Evolutionary conservation across 1,140 invertebrate species (phyloP).

Genomic region (Cyphomyrmex costatus): DNA sequence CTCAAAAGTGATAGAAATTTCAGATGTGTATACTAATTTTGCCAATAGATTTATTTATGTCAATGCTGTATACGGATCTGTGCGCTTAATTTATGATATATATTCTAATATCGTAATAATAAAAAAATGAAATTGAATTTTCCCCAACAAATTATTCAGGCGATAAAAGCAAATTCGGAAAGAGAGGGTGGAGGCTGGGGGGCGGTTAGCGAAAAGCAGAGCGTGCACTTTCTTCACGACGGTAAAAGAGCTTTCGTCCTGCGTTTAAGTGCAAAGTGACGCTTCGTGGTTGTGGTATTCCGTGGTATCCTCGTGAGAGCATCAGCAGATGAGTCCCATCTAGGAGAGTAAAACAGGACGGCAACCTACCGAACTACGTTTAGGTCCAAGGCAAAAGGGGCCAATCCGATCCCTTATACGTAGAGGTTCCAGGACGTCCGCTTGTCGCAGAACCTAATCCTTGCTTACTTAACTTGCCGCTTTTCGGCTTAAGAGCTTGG

Average conservation of each 20-base stretch:
- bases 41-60: background rate
- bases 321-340: conserved; percentile 78
- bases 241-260: conserved; percentile 71
- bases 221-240: conserved; percentile 71
- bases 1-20: background rate
- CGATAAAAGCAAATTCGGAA: conserved; percentile 56
- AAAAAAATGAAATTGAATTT: conserved; percentile 21
- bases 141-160: conserved; percentile 27
- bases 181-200: conserved; percentile 8
- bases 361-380: conserved; percentile 54
- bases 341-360: conserved; percentile 49
- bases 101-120: background rate
- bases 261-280: conserved; percentile 81
- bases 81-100: background rate
- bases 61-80: background rate
- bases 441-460: conserved; percentile 80
- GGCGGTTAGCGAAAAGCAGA: conserved; percentile 38
- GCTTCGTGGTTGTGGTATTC: conserved; percentile 78
- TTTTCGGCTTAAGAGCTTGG: conserved; percentile 83
- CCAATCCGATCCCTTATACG: conserved; percentile 57
- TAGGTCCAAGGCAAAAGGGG: conserved; percentile 49
- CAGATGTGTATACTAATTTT: background rate
- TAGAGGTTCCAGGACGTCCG: conserved; percentile 54
- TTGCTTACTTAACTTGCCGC: conserved; percentile 85
- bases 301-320: conserved; percentile 82